Base-by-base conservation (phyloP, 2,113 vertebrate species). In the Romanogobio albipinnatus region DNA sequence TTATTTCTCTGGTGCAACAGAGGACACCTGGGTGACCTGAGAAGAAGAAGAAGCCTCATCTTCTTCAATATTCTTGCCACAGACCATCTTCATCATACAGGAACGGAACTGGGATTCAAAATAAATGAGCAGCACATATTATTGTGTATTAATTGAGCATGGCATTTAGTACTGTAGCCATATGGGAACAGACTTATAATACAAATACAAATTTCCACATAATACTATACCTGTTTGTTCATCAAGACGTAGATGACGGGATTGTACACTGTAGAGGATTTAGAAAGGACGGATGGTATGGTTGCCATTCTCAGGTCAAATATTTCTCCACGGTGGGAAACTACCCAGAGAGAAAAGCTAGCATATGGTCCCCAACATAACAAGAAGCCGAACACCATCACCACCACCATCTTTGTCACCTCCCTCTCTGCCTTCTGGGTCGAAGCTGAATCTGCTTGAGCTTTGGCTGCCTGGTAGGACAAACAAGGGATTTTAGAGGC, bases 371-470 rank as follows among this genome's bases (percentile, higher is more conserved):
- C 1, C 84, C 88, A 94, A 90, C 94, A 95, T n/a, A 95, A 84
- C 82, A 95, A 86, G 89, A 96, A 95, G 29, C 93, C 94, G 2
- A 93, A 1, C 61, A 96, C 93, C 94, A 95, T 94, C 68, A 94
- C 68, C 1, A 95, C 87, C 85, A 95, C 94, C 94, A 95, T 95
- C 90, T 89, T 92, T 59, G 92, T 95, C 82, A 95, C 95, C 86
- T 94, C 94, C 70, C 39, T 89, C 82, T 96, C 95, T 3, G 94
- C 94, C 81, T 94, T 94, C 90, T 95, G 94, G 9, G 94, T 95
- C 13, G 93, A 94, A 82, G 87, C 94, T 5, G 94, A 95, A 86
- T 95, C 93, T 26, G 93, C 92, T 76, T 95, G 94, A 80, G 92
- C 91, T 88, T 92, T 93, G 1, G 94, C 93, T 68, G 92, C 94